phyloP scores from a whole-genome alignment of 1,140 invertebrate genomes.

The Piezodorus guildinii region DNA sequence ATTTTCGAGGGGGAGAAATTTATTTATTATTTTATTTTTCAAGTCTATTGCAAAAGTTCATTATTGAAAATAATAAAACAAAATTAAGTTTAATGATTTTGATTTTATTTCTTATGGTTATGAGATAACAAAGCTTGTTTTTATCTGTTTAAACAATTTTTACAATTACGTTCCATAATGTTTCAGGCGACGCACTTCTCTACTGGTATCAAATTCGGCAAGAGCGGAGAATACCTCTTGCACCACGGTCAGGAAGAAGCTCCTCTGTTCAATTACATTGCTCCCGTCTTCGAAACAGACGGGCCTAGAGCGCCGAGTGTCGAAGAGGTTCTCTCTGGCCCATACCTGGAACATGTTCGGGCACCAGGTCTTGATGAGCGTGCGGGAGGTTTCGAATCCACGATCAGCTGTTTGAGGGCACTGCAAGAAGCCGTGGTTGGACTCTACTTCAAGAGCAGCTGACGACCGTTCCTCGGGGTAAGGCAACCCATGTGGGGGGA shows the following conservation, averaged over 20 bases:
- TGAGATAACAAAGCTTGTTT: constrained; percentile 26
- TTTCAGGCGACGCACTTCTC: constrained; percentile 51
- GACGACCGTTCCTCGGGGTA: constrained; percentile 6
- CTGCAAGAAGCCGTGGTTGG: constrained; percentile 83
- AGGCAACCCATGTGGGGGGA: constrained; percentile 2
- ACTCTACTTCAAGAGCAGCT: constrained; percentile 39
- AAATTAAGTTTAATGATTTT: too few relatives aligned
- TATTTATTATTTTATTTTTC: too few relatives aligned
- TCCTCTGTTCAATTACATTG: constrained; percentile 54
- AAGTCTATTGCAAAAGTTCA: too few relatives aligned
- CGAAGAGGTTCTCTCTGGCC: constrained; percentile 49
- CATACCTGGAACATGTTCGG: constrained; percentile 68
- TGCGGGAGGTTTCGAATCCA: constrained; percentile 77
- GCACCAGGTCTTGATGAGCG: constrained; percentile 57
- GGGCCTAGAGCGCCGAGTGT: constrained; percentile 60
- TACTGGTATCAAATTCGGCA: constrained; percentile 64
- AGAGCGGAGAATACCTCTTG: constrained; percentile 35
- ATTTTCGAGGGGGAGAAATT: too few relatives aligned
- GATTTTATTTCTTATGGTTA: too few relatives aligned
- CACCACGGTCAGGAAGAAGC: constrained; percentile 63
- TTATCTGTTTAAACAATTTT: too few relatives aligned
- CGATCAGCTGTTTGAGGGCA: constrained; percentile 73
- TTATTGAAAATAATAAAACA: too few relatives aligned
- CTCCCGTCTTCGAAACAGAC: constrained; percentile 44
- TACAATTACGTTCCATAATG: neutral